Evolutionary conservation across 2,113 vertebrate genomes (phyloP).

Genomic region (Dipodomys merriami): DNA sequence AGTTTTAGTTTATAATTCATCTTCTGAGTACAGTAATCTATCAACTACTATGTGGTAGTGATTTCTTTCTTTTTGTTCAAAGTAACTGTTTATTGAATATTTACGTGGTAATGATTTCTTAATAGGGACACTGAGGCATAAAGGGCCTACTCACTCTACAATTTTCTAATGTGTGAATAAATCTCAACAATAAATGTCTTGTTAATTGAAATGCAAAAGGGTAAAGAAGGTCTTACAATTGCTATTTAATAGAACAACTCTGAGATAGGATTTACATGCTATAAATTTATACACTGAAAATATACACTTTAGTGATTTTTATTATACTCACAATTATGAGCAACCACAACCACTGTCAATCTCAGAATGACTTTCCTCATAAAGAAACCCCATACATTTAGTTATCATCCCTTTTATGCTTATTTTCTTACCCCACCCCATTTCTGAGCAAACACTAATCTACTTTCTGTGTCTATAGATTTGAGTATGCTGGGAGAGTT

Average conservation of each 20-base stretch:
- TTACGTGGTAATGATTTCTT: too few relatives aligned
- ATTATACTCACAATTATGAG: not conserved
- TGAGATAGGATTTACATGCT: constrained; percentile 6
- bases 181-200: not conserved
- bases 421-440: not conserved
- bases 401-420: not conserved
- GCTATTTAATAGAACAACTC: not conserved
- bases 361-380: not conserved
- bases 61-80: too few relatives aligned
- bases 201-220: not conserved
- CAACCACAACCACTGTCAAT: not conserved
- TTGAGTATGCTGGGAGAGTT: not conserved
- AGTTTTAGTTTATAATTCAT: not conserved
- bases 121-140: too few relatives aligned
- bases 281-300: not conserved
- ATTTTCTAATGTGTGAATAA: not conserved
- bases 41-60: too few relatives aligned
- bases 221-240: not conserved
- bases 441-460: not conserved
- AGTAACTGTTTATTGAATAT: too few relatives aligned
- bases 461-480: not conserved
- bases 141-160: not conserved
- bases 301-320: not conserved
- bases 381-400: not conserved
- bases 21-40: not conserved